Evolutionary conservation across 2,797 vertebrate species (phyloP), one percentile per base, ranked within the genome.

Genomic region (Periparus ater): DNA sequence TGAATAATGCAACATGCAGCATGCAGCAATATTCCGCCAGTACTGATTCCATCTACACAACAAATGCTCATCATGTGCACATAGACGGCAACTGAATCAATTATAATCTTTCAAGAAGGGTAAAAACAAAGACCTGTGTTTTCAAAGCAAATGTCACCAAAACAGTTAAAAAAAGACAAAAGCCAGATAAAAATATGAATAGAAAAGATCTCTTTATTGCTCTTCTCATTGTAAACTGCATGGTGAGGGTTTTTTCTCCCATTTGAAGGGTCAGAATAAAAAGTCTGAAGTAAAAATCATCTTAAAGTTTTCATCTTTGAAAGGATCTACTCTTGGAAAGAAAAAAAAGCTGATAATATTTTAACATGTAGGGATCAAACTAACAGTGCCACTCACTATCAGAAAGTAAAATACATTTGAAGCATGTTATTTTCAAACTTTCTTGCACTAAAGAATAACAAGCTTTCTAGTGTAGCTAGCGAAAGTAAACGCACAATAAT

Each of bases 1-100:
- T 96, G 97, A 97, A 97, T 97, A 97, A 97, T 97, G 95, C 96
- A 97, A 97, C 95, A 96, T 96, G 93, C 92, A 93, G 81, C 96
- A 96, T 97, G 96, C 95, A 96, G 89, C 95, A 95, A 88, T 95
- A 94, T 96, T 96, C 95, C 95, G 87, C 85, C 94, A 84, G 88
- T 73, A 94, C 93, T 76, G 95, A 96, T 97, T 95, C 94, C 92
- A 97, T 91, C 94, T 88, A 85, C 96, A 97, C 95, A 97, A 97
- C 94, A 97, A 97, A 97, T 97, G 89, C 86, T 95, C 94, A 78
- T 96, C 96, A 92, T 89, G 89, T 76, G 92, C 92, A 84, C 86
- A 73, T 6, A 97, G 95, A 94, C 0, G 8, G 95, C 93, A 94
- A 92, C 76, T 3, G 91, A 96, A 95, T 97, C 96, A 96, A 96